Conservation (phyloP, 2,113 vertebrate species). For the Hippocampus zosterae region DNA sequence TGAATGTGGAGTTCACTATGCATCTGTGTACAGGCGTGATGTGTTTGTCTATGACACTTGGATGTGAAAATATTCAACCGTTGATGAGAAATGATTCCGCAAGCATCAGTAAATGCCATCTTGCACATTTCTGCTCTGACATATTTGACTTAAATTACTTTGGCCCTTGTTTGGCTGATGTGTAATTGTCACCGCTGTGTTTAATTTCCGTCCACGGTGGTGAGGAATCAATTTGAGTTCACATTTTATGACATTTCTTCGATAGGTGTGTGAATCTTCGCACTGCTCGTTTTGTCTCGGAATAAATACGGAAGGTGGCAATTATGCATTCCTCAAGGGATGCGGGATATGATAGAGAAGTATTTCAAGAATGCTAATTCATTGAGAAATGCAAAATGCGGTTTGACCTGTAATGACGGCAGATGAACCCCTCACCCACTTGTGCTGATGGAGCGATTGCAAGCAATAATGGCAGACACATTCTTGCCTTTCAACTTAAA, state of each 20-base stretch:
- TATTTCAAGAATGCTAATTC: slow-evolving; percentile 27
- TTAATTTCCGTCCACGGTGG: slow-evolving; percentile 40
- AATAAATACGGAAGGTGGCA: background rate
- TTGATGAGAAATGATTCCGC: background rate
- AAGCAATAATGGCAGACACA: slow-evolving; percentile 20
- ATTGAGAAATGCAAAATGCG: slow-evolving; percentile 34
- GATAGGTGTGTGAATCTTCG: slow-evolving; percentile 1
- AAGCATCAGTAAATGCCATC: background rate
- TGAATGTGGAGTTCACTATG: background rate
- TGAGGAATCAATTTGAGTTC: slow-evolving; percentile 15
- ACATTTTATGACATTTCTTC: slow-evolving; percentile 7
- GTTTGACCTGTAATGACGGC: slow-evolving; percentile 41
- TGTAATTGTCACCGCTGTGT: slow-evolving; percentile 40
- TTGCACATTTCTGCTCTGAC: background rate
- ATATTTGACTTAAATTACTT: background rate
- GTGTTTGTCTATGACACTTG: background rate
- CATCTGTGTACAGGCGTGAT: background rate
- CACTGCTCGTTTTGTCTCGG: background rate
- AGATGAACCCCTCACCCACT: slow-evolving; percentile 4
- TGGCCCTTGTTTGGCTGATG: slow-evolving; percentile 30
- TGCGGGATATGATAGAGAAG: background rate
- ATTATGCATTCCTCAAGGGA: background rate
- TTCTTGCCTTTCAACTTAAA: slow-evolving; percentile 36
- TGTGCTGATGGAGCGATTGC: slow-evolving; percentile 36
- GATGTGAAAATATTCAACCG: background rate